Percentiles rank a stretch among this genome's conserved stretches.
phyloP scores from a whole-genome alignment of 2,888 invertebrate genomes.

The Drosophila multiciliata region DNA sequence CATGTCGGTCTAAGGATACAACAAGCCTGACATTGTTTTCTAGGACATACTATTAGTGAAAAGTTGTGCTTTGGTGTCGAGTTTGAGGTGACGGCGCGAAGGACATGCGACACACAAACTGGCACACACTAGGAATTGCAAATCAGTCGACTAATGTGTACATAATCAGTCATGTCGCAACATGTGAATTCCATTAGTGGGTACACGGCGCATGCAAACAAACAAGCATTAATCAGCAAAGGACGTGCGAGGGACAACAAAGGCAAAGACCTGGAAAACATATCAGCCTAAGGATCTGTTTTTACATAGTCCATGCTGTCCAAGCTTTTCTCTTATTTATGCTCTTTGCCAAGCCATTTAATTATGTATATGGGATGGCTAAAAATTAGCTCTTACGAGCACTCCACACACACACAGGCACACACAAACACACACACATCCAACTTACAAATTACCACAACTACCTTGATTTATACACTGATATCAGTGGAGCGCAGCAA shows the following conservation, averaged over 20 bases:
- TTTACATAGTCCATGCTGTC: constrained; percentile 15
- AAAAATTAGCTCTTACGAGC: constrained; percentile 20
- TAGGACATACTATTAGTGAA: constrained; percentile 64
- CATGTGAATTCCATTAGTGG: constrained; percentile 80
- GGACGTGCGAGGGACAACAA: constrained; percentile 4
- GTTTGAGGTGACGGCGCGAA: constrained; percentile 52
- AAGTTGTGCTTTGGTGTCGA: constrained; percentile 62
- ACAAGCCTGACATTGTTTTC: constrained; percentile 69
- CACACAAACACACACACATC: constrained; percentile 23
- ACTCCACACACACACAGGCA: constrained; percentile 2
- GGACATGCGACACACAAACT: constrained; percentile 53
- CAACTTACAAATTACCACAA: constrained; percentile 70
- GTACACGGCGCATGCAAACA: constrained; percentile 71
- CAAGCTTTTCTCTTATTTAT: constrained; percentile 65
- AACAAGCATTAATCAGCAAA: constrained; percentile 76
- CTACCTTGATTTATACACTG: constrained; percentile 72
- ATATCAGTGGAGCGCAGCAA: constrained; percentile 60
- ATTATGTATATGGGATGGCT: constrained; percentile 26
- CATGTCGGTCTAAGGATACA: constrained; percentile 29
- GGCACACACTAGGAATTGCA: constrained; percentile 71
- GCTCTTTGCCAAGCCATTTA: constrained; percentile 63
- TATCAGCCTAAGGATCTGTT: constrained; percentile 7
- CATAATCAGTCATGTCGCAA: constrained; percentile 81
- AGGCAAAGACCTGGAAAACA: constrained; percentile 2
- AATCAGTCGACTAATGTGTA: constrained; percentile 80